Evolutionary conservation across 2,113 vertebrate genomes (phyloP), one percentile per base, ranked within the genome.

Genomic region (Equus przewalskii): DNA sequence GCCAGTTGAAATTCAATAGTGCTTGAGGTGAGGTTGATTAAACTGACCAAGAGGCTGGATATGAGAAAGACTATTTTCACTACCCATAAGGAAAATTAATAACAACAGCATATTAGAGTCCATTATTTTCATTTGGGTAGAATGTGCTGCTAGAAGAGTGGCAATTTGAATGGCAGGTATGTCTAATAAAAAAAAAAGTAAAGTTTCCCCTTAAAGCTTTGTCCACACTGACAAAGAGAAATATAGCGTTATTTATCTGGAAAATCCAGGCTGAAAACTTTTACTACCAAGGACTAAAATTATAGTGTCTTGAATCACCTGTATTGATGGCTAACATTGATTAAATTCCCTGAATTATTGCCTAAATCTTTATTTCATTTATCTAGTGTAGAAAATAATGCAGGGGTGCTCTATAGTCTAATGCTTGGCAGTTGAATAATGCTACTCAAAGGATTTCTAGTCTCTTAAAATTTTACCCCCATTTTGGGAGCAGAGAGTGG

Each of bases 311-410:
- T 85, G 60, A 93, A 85, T 94, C 89, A 94, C 72, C 69, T 82
- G 14, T 79, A 51, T 86, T 72, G 85, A 97, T 75, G 54, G 79
- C 78, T 86, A 88, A 85, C 76, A 89, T 91, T 96, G 81, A 96
- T 96, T 97, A 89, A 76, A 65, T 95, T 78, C 33, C 72, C 67
- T 70, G 82, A 98, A 56, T 93, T 94, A 96, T 94, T 94, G 67
- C 78, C 83, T 91, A 72, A 91, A 83, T 64, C 62, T 94, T 97
- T 78, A 95, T 89, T 97, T 96, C 85, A 96, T 86, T 91, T 96
- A 79, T 85, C 60, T 67, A 58, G 11, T 86, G n/a, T 44, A 46
- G 81, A 97, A 96, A 95, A 98, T 78, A 93, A 82, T 93, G 60
- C 80, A 92, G 81, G 69, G 13, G 33, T 44, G 22, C n/a, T 95